Evolutionary conservation across 1,140 invertebrate genomes (phyloP), one percentile per base, ranked within the genome.

Genomic region (Sycophaga agraensis): DNA sequence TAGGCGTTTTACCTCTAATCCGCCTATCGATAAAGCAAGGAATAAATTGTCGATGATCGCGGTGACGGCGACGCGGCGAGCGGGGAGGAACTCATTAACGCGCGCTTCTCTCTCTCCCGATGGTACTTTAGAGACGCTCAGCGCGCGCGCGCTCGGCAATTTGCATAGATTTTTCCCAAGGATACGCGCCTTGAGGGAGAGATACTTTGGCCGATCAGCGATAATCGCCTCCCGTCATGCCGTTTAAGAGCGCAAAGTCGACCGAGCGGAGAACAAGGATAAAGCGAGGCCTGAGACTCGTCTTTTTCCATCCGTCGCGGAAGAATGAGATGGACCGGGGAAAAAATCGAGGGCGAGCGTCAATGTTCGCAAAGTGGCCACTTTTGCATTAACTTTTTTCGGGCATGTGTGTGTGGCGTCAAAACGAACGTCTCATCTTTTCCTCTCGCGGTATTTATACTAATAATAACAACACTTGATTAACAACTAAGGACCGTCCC

Each of bases 101-200:
- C 37, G 17, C n/a, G 28, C 28, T 31, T 11, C 11, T 6, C 28
- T 11, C 17, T 16, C 19, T 21, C 53, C 8, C 39, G 39, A 43
- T 21, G 53, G 39, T 43, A 31, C 14, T 48, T 4, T 2, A 12
- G 39, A 43, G 26, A 39, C 2, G 35, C 12, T n/a, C n/a, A n/a
- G n/a, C n/a, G n/a, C n/a, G 39, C 16, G 42, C 3, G n/a, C 14
- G 26, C 45, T 19, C 4, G 16, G 16, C 17, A 61, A 61, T 61
- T 61, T 61, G 43, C 59, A 61, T 55, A 61, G 43, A 61, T 61
- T 45, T 61, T 61, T 46, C 50, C 24, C 50, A 54, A 55, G 59
- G 49, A 59, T 59, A 51, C n/a, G n/a, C n/a, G n/a, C n/a, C n/a
- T n/a, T n/a, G 34, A 43, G 22, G 26, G 14, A 42, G 24, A 9